These are phyloP conservation scores for Idaea biselata DNA, from an alignment of 2,888 invertebrate species.

Conservation along the genomic window DNA sequence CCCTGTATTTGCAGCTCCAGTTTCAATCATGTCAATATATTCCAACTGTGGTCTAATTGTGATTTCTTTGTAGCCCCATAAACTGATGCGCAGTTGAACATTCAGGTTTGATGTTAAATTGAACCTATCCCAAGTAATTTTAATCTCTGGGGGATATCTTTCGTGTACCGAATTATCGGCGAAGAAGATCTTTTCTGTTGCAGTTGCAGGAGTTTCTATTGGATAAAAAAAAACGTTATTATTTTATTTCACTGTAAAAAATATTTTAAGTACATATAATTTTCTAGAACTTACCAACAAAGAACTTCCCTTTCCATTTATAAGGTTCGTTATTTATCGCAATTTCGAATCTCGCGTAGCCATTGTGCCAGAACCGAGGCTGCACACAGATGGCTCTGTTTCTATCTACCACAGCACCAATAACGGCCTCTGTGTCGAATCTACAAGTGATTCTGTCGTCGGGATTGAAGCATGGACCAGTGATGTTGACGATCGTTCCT, in stretches of 20 bases:
- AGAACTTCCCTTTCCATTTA: conserved; percentile 94
- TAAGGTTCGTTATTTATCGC: conserved; percentile 90
- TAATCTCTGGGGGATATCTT: conserved; percentile 86
- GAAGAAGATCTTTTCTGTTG: conserved; percentile 92
- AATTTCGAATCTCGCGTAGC: conserved; percentile 92
- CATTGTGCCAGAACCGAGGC: conserved; percentile 92
- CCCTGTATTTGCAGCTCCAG: conserved; percentile 84
- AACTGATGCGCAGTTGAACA: conserved; percentile 88
- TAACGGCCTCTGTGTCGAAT: conserved; percentile 90
- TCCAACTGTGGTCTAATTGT: conserved; percentile 90
- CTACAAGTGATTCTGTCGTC: conserved; percentile 89
- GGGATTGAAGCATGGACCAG: conserved; percentile 94
- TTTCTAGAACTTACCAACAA: conserved; percentile 91
- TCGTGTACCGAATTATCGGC: conserved; percentile 86
- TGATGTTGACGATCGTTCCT: conserved; percentile 97
- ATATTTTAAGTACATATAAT: too few relatives aligned
- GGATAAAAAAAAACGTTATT: conserved; percentile 1
- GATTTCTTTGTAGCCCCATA: conserved; percentile 94
- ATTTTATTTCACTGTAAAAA: too few relatives aligned
- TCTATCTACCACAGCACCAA: conserved; percentile 87
- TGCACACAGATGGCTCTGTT: conserved; percentile 95
- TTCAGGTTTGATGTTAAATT: conserved; percentile 91
- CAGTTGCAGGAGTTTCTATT: conserved; percentile 92
- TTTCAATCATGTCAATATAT: conserved; percentile 88
- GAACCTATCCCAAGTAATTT: conserved; percentile 90